These are phyloP conservation scores for Varanus salvator DNA, from an alignment of 2,113 vertebrate species.

Conservation along the genomic window DNA sequence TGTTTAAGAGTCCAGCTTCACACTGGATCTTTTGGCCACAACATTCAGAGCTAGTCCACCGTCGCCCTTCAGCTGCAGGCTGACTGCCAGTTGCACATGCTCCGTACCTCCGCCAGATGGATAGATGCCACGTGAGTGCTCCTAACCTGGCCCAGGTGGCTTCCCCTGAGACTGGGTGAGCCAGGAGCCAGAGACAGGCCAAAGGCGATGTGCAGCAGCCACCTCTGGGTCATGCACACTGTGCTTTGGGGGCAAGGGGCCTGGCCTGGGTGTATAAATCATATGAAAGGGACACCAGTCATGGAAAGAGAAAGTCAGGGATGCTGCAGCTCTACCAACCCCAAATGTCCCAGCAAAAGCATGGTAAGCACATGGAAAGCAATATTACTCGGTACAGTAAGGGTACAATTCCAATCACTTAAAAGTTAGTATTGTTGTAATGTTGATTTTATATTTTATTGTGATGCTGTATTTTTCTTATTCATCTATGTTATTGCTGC, in stretches of 20 bases:
- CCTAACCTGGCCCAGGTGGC: neutral
- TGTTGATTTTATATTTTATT: no score
- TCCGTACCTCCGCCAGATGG: no score
- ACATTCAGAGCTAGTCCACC: neutral
- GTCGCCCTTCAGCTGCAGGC: neutral
- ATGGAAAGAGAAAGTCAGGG: neutral
- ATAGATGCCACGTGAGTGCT: neutral
- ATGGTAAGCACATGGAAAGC: neutral
- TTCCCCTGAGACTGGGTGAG: constrained; percentile 31
- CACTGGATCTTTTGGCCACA: fast-evolving
- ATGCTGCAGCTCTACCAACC: neutral
- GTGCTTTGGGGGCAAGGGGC: fast-evolving
- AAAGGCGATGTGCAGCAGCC: neutral
- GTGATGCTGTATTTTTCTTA: no score
- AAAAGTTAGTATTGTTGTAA: no score
- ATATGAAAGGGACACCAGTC: neutral
- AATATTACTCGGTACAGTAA: neutral
- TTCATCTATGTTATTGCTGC: no score
- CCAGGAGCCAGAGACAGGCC: neutral
- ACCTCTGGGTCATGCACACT: neutral
- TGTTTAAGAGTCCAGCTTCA: constrained; percentile 13
- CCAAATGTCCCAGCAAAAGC: neutral
- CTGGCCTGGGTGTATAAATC: fast-evolving
- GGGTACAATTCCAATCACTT: no score
- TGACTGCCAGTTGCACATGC: no score